Evolutionary conservation across 1,140 invertebrate species (phyloP), one percentile per base, ranked within the genome.

Genomic region (Physella acuta): DNA sequence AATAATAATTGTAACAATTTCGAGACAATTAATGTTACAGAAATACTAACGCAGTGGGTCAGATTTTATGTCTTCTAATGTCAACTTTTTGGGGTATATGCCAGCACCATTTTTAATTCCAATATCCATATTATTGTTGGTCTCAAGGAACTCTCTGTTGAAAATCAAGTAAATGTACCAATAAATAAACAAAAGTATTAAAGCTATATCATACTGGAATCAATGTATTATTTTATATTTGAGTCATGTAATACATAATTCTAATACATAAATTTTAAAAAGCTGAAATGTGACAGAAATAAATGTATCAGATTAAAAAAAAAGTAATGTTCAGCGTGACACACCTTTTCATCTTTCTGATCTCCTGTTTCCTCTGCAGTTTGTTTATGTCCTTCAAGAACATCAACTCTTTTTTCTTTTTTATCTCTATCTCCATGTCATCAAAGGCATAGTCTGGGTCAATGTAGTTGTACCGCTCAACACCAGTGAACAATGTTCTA

Each of bases 391-490:
- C 77, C 28, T 75, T 52, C 17, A 79, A 72, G 72, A 84, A 85
- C 44, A 74, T 71, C 31, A 74, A 64, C 56, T 75, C 70, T 67
- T 85, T 81, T 28, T 68, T 63, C 37, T 75, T 63, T 31, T 75
- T 77, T 24, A 61, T 64, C 20, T 73, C 67, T 11, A 73, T 71
- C 44, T 85, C 81, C 17, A 78, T 71, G 36, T 82, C 81, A 51
- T 76, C 81, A 37, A 78, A 79, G 11, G 81, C 76, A 72, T 84
- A 85, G 71, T 85, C 84, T 17, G 83, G 81, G 70, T 85, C 84
- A 14, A 79, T 72, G 72, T 82, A 85, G 17, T 76, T 80, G 71
- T 85, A 78, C 17, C 84, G 76, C 14, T 81, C 75, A 36, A 36
- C 67, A 44, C 74, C 63, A 0, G 79, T 84, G 71, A 85, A 85